phyloP scores from a whole-genome alignment of 2,888 invertebrate species.

The Microctonus hyperodae region DNA sequence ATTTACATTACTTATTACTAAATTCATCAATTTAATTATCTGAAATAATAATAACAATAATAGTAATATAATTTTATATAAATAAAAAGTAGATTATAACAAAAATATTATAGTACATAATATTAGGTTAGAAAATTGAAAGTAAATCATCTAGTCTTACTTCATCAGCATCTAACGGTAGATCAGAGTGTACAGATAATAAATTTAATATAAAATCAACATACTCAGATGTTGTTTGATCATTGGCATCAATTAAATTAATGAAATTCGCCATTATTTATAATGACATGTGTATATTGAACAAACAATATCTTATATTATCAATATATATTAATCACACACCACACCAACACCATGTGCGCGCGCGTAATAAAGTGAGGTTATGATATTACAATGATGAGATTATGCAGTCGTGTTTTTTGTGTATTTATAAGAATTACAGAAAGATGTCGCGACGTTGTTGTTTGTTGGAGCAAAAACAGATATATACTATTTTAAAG shows the following conservation, averaged over 20 bases:
- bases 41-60: slow-evolving; percentile 40
- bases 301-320: no score
- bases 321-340: no score
- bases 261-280: slow-evolving; percentile 36
- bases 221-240: slow-evolving; percentile 43
- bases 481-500: no score
- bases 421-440: no score
- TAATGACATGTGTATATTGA: no score
- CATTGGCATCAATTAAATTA: slow-evolving; percentile 44
- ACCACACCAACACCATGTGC: no score
- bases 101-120: not conserved
- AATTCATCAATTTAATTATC: slow-evolving; percentile 44
- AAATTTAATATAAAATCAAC: slow-evolving; percentile 44
- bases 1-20: slow-evolving; percentile 48
- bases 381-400: no score
- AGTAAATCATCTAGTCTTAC: slow-evolving; percentile 39
- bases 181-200: slow-evolving; percentile 42
- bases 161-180: slow-evolving; percentile 46
- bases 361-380: no score
- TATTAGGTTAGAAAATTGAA: not conserved
- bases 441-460: no score
- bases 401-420: no score
- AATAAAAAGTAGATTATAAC: not conserved
- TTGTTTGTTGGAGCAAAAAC: no score
- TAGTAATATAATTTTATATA: not conserved